These are phyloP conservation scores for Castor canadensis DNA, from an alignment of 2,113 vertebrate genomes.

Conservation along the genomic window DNA sequence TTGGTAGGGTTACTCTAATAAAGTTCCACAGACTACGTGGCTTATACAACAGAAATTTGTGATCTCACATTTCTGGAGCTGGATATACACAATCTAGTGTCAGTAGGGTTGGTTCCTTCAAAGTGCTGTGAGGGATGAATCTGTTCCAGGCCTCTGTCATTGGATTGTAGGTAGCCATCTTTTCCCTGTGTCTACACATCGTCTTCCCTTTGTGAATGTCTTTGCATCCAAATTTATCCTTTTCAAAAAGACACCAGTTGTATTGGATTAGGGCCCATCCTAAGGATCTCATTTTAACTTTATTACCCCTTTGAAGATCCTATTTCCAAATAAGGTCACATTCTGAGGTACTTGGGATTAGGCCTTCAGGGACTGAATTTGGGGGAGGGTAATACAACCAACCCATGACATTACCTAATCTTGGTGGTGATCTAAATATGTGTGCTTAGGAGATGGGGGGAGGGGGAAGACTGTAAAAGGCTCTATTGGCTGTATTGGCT, in stretches of 20 bases:
- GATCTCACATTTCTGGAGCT: neutral
- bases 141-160: neutral
- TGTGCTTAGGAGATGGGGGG: neutral
- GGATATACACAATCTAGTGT: neutral
- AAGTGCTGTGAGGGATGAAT: neutral
- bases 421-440: slow-evolving; percentile 4
- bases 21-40: neutral
- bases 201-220: neutral
- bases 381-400: neutral
- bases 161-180: neutral
- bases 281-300: slow-evolving; percentile 40
- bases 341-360: neutral
- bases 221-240: neutral
- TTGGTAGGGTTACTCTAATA: neutral
- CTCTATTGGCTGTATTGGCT: neutral
- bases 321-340: neutral
- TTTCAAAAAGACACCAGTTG: neutral
- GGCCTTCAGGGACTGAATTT: neutral
- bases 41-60: neutral
- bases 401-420: neutral
- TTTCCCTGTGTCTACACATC: neutral
- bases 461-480: neutral
- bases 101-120: neutral
- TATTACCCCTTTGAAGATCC: slow-evolving; percentile 17
- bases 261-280: neutral